Evolutionary conservation across 30 jellyfish, hydroid and myxozoan species (phyloP).

Genomic region (Cassiopea xamachana): DNA sequence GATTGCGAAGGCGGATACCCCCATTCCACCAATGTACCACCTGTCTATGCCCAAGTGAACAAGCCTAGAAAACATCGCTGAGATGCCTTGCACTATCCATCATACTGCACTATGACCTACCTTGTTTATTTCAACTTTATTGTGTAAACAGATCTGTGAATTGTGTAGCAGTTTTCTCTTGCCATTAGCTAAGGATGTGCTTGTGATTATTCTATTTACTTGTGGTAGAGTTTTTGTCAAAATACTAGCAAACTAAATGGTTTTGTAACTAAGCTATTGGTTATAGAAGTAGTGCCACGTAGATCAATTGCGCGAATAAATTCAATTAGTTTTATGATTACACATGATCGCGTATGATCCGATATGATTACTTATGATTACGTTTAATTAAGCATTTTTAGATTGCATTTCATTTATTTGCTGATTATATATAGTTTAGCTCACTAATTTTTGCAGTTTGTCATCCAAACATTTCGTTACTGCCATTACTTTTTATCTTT

Average conservation of each 20-base stretch:
- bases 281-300: background rate
- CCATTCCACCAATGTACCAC: background rate
- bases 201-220: background rate
- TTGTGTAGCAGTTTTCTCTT: background rate
- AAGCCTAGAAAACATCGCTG: constrained; percentile 55
- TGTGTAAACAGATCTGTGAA: background rate
- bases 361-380: background rate
- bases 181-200: background rate
- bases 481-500: too few species aligned
- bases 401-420: background rate
- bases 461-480: too few species aligned
- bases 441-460: too few species aligned
- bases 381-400: background rate
- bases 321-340: background rate
- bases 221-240: background rate
- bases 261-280: background rate
- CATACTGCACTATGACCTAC: too few species aligned
- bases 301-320: background rate
- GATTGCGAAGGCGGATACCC: constrained; percentile 35
- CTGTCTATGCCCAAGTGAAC: constrained; percentile 66
- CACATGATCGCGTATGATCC: background rate
- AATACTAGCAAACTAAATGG: background rate
- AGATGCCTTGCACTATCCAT: background rate
- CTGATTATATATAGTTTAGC: background rate
- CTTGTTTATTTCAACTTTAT: too few species aligned